Evolutionary conservation across 2,113 vertebrate genomes (phyloP), one percentile per base, ranked within the genome.

Genomic region (Podarcis raffonei): DNA sequence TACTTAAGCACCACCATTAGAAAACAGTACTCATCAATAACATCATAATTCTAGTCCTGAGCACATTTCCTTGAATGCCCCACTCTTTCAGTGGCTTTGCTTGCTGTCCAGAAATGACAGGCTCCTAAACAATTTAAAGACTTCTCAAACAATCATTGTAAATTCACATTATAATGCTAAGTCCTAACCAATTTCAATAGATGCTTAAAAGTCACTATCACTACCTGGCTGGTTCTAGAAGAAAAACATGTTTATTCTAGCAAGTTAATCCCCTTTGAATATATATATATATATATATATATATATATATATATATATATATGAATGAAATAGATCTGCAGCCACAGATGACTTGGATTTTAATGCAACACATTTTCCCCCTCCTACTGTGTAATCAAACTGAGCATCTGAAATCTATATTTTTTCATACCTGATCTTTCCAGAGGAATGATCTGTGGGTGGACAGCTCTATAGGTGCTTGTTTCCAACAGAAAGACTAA

Each of bases 341-440:
- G n/a, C 86, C 81, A 84, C 37, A 88, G 91, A 87, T 91, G 87
- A 85, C 82, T 76, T 82, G 81, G 82, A 77, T 90, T 93, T 91
- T 91, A 90, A 86, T 93, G 88, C 84, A 53, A 81, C 87, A 75
- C 71, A 42, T 86, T 32, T 37, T 13, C 68, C 9, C 9, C 9
- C 48, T 74, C 68, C 72, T 89, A 30, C 0, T 0, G 30, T 71
- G 72, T 92, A 92, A 95, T 95, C 88, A 95, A 89, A 92, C 62
- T 6, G 13, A 94, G 92, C 87, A 94, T 93, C 89, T 92, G 94
- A 95, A 93, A 95, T 95, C 90, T 92, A 92, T 94, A 92, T 91
- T 95, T 62, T 92, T 91, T 95, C 91, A 92, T 89, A 91, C 92
- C 90, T 95, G 95, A 95, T 91, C 89, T 96, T 95, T 95, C 78